Conservation (phyloP, 2,113 vertebrate genomes). For the Vireo altiloquus region DNA sequence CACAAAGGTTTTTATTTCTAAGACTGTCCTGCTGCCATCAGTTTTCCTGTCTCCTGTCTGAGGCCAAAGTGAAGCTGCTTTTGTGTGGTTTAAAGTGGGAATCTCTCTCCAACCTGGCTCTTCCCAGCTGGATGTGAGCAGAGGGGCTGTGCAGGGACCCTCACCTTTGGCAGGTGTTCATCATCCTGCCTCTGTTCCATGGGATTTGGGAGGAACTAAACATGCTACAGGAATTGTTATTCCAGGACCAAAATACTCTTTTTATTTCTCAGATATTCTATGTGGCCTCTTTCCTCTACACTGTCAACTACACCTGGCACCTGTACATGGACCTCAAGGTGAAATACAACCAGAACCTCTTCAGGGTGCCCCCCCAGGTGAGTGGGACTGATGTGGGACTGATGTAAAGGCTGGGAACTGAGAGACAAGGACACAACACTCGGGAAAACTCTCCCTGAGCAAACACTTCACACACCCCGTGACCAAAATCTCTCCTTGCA, state of each 20-base stretch:
- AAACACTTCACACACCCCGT: slow-evolving; percentile 1
- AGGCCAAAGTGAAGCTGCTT: neutral
- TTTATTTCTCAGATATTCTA: slow-evolving; percentile 81
- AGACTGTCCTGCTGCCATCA: neutral
- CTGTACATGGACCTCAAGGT: slow-evolving; percentile 77
- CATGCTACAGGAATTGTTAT: neutral
- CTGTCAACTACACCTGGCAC: slow-evolving; percentile 84
- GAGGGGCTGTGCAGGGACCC: neutral
- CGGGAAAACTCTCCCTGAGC: neutral
- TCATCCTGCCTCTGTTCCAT: neutral
- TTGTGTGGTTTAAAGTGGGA: neutral
- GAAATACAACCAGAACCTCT: slow-evolving; percentile 69
- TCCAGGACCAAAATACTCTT: neutral
- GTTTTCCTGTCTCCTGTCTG: neutral
- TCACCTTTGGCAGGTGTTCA: neutral
- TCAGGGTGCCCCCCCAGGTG: slow-evolving; percentile 72
- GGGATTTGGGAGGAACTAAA: neutral
- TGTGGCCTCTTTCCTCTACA: slow-evolving; percentile 86
- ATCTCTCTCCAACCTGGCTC: neutral
- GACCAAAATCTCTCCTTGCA: neutral
- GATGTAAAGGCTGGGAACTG: neutral
- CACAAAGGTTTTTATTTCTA: neutral
- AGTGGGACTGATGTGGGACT: neutral
- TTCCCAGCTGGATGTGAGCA: neutral
- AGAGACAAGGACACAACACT: neutral